Evolutionary conservation across 2,797 vertebrate species (phyloP).

Genomic region (Chelmon rostratus): DNA sequence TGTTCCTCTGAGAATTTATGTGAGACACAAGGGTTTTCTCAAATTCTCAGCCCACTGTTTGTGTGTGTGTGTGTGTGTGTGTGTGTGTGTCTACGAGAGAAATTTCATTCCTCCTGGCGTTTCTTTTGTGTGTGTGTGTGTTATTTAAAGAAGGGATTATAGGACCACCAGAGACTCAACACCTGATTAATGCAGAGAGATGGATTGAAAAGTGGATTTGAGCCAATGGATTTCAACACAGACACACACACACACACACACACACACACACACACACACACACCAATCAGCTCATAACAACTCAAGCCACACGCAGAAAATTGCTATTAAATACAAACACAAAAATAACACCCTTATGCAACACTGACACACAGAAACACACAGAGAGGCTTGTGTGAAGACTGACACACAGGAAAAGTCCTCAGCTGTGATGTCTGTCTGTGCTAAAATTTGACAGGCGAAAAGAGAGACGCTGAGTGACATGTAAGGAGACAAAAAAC

Average conservation of each 20-base stretch:
- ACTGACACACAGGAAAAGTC: neutral
- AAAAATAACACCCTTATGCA: constrained; percentile 26
- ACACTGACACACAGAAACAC: neutral
- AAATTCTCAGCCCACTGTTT: neutral
- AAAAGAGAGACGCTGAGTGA: neutral
- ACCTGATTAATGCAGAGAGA: constrained; percentile 59
- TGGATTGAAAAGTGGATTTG: constrained; percentile 58
- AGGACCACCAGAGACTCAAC: constrained; percentile 38
- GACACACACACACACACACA: constrained; percentile 7
- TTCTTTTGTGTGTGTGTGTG: constrained; percentile 3
- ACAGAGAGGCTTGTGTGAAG: neutral
- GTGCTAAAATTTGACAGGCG: constrained; percentile 1
- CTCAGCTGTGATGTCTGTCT: neutral
- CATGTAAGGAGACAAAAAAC: neutral
- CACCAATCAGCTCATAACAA: constrained; percentile 1
- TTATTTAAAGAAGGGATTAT: constrained; percentile 58
- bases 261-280: constrained; percentile 1
- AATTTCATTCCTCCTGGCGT: constrained; percentile 16
- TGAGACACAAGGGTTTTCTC: constrained; percentile 30
- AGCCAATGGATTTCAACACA: constrained; percentile 27
- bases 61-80: constrained; percentile 5
- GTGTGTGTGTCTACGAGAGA: neutral
- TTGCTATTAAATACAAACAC: constrained; percentile 6
- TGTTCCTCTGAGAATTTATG: constrained; percentile 17
- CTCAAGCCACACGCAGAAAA: neutral